Evolutionary conservation across 2,888 invertebrate genomes (phyloP), one percentile per base, ranked within the genome.

Genomic region (Thysanoteuthis rhombus): DNA sequence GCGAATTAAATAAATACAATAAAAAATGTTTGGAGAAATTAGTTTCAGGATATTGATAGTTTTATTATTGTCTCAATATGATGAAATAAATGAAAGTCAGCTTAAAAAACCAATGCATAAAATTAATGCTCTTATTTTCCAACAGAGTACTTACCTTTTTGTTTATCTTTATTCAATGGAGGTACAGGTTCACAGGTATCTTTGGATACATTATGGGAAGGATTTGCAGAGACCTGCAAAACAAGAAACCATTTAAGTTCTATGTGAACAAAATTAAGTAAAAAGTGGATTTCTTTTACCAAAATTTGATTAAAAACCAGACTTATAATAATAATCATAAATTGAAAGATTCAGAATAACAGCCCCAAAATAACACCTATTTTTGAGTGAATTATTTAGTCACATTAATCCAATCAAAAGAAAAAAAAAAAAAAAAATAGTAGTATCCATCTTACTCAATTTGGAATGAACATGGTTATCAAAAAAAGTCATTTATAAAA

Each of bases 181-280:
- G 75, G 75, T 75, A n/a, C 42, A 92, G 40, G 16, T 45, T 92
- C 40, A 92, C 92, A 92, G n/a, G 40, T 10, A 25, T 40, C 45
- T 92, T 92, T 40, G 92, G 92, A 45, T 92, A 92, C 19, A 92
- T 92, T 45, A 45, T 92, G 92, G 40, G 92, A 45, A 92, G 92
- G 92, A 40, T 92, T 92, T 40, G 39, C 45, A 45, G 92, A 45
- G 22, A 92, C 92, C 92, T 92, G 4, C 39, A 36, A 39, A 45
- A 92, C 12, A 92, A 92, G 19, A 92, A 40, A 32, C 6, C 16
- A 92, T 45, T n/a, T 19, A 92, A 40, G 19, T 40, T 45, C 39
- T 90, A n/a, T n/a, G 12, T 75, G n/a, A 75, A 75, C 36, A 75
- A 75, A 75, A 75, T 75, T 22, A 75, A 75, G 12, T n/a, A n/a